A percentile compares a stretch with the other conserved stretches of the same genome.
phyloP scores from a whole-genome alignment of 2,888 invertebrate species.

The Pterostichus madidus region DNA sequence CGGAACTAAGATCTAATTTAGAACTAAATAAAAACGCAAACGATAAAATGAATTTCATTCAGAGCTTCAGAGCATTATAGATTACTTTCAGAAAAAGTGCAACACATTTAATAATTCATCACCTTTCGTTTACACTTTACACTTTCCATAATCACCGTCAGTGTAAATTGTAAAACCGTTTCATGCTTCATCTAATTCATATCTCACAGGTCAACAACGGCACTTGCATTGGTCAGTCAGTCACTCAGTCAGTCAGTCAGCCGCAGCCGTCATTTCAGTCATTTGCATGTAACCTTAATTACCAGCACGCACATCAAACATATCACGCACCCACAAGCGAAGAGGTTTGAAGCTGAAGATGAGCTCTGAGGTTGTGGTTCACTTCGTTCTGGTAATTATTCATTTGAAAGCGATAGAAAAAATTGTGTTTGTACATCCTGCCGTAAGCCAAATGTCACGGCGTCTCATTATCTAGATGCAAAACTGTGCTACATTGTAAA shows the following conservation, averaged over 20 bases:
- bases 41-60: too few relatives aligned
- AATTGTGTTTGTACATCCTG: not conserved
- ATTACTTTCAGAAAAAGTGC: too few relatives aligned
- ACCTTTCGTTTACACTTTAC: too few relatives aligned
- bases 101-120: too few relatives aligned
- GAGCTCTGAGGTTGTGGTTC: not conserved
- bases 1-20: too few relatives aligned
- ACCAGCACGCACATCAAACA: conserved; percentile 55
- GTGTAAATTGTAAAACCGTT: too few relatives aligned
- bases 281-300: conserved; percentile 65
- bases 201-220: too few relatives aligned
- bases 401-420: conserved; percentile 33
- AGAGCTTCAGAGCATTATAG: too few relatives aligned
- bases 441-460: conserved; percentile 15
- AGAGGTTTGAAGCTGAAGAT: conserved; percentile 5
- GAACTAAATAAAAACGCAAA: too few relatives aligned
- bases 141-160: too few relatives aligned
- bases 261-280: conserved; percentile 4
- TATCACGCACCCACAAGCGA: conserved; percentile 31
- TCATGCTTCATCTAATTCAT: too few relatives aligned
- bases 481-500: too few relatives aligned
- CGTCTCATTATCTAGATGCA: not conserved
- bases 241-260: not conserved
- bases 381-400: conserved; percentile 28
- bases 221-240: conserved; percentile 18